Evolutionary conservation across 1,140 invertebrate species (phyloP), one percentile per base, ranked within the genome.

Genomic region (Papilio helenus): DNA sequence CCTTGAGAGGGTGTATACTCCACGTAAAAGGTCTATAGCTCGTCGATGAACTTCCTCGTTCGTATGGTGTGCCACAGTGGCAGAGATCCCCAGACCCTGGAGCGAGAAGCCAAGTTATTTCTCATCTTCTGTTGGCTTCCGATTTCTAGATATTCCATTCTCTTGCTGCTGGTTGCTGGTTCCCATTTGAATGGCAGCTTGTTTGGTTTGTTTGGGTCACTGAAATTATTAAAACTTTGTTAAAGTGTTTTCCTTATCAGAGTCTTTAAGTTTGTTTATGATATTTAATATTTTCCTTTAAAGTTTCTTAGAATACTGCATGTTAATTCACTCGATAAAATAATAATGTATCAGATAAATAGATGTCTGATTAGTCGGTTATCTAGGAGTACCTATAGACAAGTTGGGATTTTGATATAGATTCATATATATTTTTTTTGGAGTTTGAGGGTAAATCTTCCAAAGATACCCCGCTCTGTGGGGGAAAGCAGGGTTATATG

Each of bases 141-240:
- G 18, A 93, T 90, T 42, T 91, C 88, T 42, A 93, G 72, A 65
- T 92, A 92, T 68, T 92, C 89, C 86, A 92, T 82, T 1, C 83
- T 87, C 0, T 80, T 18, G 16, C 82, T 79, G 44, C 79, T 82
- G 0, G 83, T 87, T 0, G 85, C 86, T 7, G 87, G 80, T 8
- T 83, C 18, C 91, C 91, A 93, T 73, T 86, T 83, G n/a, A 86
- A 83, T 8, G 89, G 86, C n/a, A 93, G 20, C 44, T 74, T 10
- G 0, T 84, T 55, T 3, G 91, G 91, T 80, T 86, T 82, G 20
- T 91, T 92, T 0, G 92, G 92, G 74, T 93, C 87, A 26, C 92
- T 93, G 84, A 34, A 84, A 85, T 44, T 55, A 72, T 49, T 74
- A 58, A 65, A 80, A 79, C 20, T 42, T 23, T 29, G 1, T 20